Evolutionary conservation across 2,888 invertebrate genomes (phyloP), one percentile per base, ranked within the genome.

Genomic region (Dryobota labecula): DNA sequence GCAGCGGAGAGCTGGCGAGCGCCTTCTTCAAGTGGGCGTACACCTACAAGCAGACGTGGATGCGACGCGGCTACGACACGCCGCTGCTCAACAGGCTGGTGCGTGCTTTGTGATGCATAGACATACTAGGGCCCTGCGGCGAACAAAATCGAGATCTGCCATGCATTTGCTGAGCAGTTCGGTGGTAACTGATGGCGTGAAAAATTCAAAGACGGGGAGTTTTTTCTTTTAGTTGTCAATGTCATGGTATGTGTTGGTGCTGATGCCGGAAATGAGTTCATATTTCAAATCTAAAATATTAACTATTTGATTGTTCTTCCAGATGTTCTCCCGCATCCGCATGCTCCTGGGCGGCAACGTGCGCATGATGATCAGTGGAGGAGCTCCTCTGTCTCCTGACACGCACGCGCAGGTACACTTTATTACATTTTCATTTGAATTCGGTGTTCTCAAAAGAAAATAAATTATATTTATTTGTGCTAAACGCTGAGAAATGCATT

Each of bases 11-110:
- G 57, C 96, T 99, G 75, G 97, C 97, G 71, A 97, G 97, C 91
- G 98, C 98, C 1, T 95, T 99, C 82, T 99, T 99, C 96, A 97
- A 98, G 92, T 99, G 99, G 96, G 99, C 99, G 0, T 99, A 99
- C 93, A 97, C 98, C 70, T 99, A 99, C 96, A 99, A 99, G 96
- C 96, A 97, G 83, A 97, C 97, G 78, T 98, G 99, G 98, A 97
- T 97, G 91, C 97, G 97, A 80, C 97, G 98, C 86, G 98, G 98
- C 20, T 98, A 98, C 93, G 96, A 97, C 85, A 98, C 98, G 65
- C 98, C 98, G 5, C 80, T 98, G 38, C 97, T 98, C 61, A 92
- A 96, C 88, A 54, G 63, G 1, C 65, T 94, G 30, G 94, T 94
- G 38, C 89, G 36, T n/a, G n/a, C n/a, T n/a, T n/a, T n/a, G n/a